Conservation (phyloP, 2,113 vertebrate species). For the Manacus vitellinus region DNA sequence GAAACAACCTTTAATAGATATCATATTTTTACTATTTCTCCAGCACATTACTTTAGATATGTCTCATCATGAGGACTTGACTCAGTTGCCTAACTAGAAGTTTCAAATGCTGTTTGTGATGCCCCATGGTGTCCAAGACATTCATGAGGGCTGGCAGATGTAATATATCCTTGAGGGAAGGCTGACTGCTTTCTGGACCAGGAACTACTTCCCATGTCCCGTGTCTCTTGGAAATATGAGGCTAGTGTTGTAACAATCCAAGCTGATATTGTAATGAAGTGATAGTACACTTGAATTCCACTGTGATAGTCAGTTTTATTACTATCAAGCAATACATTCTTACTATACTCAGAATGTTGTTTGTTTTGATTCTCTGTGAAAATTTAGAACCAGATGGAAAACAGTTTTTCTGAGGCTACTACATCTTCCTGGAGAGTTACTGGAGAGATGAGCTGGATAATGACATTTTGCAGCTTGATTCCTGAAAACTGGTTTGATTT, state of each 20-base stretch:
- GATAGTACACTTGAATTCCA: background rate
- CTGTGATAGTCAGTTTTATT: background rate
- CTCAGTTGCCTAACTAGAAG: background rate
- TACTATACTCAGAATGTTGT: background rate
- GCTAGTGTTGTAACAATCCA: background rate
- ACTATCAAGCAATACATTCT: background rate
- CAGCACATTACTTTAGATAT: background rate
- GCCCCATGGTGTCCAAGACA: fast-evolving
- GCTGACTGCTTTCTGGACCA: background rate
- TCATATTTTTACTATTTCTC: background rate
- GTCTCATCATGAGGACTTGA: background rate
- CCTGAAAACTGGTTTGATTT: constrained; percentile 10
- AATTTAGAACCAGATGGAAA: constrained; percentile 3
- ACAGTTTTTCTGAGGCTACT: constrained; percentile 2
- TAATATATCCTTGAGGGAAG: background rate
- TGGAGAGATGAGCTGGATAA: background rate
- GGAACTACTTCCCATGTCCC: background rate
- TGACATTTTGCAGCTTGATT: background rate
- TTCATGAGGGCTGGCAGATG: background rate
- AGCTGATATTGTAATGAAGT: background rate
- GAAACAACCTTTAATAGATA: background rate
- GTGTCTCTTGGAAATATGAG: background rate
- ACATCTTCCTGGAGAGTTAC: background rate
- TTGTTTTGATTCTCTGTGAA: constrained; percentile 8
- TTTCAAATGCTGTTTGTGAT: background rate